Conservation (phyloP, 2,113 vertebrate genomes). For the Sphaerodactylus townsendi region DNA sequence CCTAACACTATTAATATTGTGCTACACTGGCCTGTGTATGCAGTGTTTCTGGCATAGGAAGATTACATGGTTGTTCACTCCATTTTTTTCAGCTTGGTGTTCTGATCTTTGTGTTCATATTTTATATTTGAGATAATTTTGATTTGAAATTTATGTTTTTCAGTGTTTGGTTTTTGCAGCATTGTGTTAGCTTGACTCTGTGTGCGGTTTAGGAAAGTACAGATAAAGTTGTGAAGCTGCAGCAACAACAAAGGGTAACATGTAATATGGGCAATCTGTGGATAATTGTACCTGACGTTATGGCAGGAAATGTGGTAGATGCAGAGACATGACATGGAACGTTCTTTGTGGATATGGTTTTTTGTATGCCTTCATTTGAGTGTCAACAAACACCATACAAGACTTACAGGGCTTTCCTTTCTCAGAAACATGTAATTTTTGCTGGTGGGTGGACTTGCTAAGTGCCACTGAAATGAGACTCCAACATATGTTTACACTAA, state of each 20-base stretch:
- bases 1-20: not conserved
- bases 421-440: not conserved
- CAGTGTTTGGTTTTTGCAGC: not conserved
- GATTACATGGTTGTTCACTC: not conserved
- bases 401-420: constrained; percentile 12
- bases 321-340: not conserved
- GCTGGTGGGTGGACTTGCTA: not conserved
- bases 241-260: constrained; percentile 19
- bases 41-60: too few relatives aligned
- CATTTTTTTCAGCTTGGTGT: not conserved
- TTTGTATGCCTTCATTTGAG: not conserved
- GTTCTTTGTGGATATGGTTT: not conserved
- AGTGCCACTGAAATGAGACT: not conserved
- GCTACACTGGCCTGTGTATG: not conserved
- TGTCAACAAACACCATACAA: constrained; percentile 18
- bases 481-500: not conserved
- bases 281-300: not conserved
- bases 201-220: not conserved
- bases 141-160: not conserved
- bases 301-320: constrained; percentile 6
- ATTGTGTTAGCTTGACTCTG: too few relatives aligned
- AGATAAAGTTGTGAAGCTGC: constrained; percentile 14
- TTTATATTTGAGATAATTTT: not conserved
- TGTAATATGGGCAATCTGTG: not conserved
- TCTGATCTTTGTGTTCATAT: not conserved